A percentile compares a stretch with the other conserved stretches of the same genome.
phyloP scores from a whole-genome alignment of 1,140 invertebrate species.

The Temnothorax curvispinosus region DNA sequence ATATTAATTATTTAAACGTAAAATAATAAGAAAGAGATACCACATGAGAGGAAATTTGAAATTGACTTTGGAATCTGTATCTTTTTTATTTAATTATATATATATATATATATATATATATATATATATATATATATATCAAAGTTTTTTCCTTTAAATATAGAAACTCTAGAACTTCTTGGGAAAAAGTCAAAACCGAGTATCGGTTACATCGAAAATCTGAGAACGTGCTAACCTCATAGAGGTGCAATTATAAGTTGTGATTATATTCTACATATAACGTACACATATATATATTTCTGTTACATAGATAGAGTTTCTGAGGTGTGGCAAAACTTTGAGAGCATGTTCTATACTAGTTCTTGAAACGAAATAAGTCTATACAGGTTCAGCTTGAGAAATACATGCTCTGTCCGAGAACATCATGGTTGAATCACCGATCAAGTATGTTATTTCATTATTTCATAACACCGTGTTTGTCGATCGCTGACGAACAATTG shows the following conservation, averaged over 20 bases:
- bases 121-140: no score
- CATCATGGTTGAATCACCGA: neutral
- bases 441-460: neutral
- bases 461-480: neutral
- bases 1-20: neutral
- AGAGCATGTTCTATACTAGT: neutral
- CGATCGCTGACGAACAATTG: neutral
- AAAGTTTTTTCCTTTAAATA: neutral
- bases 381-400: constrained; percentile 20
- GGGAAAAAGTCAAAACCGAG: neutral
- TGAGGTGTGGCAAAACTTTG: constrained; percentile 17
- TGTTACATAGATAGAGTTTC: neutral
- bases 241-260: constrained; percentile 39
- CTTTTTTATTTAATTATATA: neutral
- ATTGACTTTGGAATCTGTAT: neutral
- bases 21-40: neutral
- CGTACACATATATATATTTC: neutral
- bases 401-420: neutral
- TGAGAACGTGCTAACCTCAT: neutral
- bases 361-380: constrained; percentile 22
- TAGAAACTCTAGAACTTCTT: neutral
- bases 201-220: neutral
- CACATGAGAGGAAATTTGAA: neutral
- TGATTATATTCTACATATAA: constrained; percentile 12
- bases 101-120: no score